Percentiles rank a stretch among this genome's conserved stretches.
These are phyloP conservation scores for Sarcophaga carnaria DNA, from an alignment of 2,888 invertebrate species.

Conservation along the genomic window DNA sequence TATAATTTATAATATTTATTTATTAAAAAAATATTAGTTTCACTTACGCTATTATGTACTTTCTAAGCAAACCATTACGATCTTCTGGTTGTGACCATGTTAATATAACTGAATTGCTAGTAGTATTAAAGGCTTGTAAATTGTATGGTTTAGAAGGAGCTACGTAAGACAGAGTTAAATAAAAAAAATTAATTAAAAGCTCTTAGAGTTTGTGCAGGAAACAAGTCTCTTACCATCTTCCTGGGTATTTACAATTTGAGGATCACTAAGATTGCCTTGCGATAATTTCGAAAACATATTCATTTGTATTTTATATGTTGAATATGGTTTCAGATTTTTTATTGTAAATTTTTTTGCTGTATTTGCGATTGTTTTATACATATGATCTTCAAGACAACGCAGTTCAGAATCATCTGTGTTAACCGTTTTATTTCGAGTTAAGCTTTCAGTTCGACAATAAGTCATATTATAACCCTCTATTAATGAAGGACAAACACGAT, in stretches of 20 bases:
- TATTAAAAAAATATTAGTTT: neutral
- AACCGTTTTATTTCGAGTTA: slow-evolving; percentile 71
- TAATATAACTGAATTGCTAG: slow-evolving; percentile 84
- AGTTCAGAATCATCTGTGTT: neutral
- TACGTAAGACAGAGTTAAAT: slow-evolving; percentile 66
- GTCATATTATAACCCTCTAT: slow-evolving; percentile 88
- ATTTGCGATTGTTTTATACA: slow-evolving; percentile 73
- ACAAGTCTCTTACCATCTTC: slow-evolving; percentile 84
- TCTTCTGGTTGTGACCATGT: slow-evolving; percentile 86
- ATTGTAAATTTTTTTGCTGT: slow-evolving; percentile 82
- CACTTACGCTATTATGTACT: slow-evolving; percentile 86
- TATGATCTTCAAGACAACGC: slow-evolving; percentile 30
- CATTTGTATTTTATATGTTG: slow-evolving; percentile 87
- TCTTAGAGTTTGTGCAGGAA: neutral
- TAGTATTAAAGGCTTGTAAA: slow-evolving; percentile 83
- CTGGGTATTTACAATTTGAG: slow-evolving; percentile 85
- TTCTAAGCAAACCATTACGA: slow-evolving; percentile 88
- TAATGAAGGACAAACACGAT: slow-evolving; percentile 88
- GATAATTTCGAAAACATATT: slow-evolving; percentile 84
- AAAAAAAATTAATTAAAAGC: slow-evolving; percentile 1
- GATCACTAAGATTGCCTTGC: slow-evolving; percentile 83
- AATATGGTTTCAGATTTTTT: slow-evolving; percentile 86
- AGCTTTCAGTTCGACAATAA: slow-evolving; percentile 87
- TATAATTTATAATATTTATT: neutral
- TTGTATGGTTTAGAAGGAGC: slow-evolving; percentile 83